Evolutionary conservation across 2,888 invertebrate genomes (phyloP).

Genomic region (Athetis lepigone): DNA sequence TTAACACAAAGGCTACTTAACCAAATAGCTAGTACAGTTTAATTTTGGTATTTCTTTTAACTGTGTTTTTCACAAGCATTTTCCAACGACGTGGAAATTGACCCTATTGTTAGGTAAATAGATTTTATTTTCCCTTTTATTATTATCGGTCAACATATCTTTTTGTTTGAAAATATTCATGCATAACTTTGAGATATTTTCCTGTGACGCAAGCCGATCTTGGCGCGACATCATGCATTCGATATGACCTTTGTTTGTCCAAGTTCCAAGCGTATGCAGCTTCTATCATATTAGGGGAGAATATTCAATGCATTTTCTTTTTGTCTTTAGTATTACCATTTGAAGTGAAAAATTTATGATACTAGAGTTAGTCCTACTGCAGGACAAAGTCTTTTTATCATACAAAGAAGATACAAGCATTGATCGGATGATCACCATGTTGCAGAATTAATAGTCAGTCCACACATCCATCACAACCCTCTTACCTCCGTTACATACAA

Average conservation of each 20-base stretch:
- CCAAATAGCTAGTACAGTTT: too few species aligned
- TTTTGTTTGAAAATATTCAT: conserved; percentile 27
- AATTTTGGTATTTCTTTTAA: not conserved
- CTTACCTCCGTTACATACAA: too few species aligned
- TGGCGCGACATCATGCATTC: conserved; percentile 57
- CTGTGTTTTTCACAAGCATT: not conserved
- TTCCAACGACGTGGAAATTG: not conserved
- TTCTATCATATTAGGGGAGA: not conserved
- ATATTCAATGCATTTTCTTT: conserved; percentile 3
- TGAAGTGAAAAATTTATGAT: too few species aligned
- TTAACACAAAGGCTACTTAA: too few species aligned
- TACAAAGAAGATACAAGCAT: too few species aligned
- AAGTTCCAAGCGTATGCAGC: conserved; percentile 23
- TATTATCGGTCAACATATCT: not conserved
- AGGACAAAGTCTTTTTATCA: too few species aligned
- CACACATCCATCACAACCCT: too few species aligned
- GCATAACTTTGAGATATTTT: conserved; percentile 12
- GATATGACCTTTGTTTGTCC: conserved; percentile 31
- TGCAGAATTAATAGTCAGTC: too few species aligned
- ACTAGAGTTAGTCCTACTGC: too few species aligned
- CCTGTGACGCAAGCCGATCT: conserved; percentile 58
- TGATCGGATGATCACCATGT: too few species aligned
- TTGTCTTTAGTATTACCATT: too few species aligned
- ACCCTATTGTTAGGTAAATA: not conserved
- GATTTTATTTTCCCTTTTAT: not conserved